A percentile compares a stretch with the other conserved stretches of the same genome.
Evolutionary conservation across 1,140 invertebrate species (phyloP).

Genomic region (Leucophenga varia): DNA sequence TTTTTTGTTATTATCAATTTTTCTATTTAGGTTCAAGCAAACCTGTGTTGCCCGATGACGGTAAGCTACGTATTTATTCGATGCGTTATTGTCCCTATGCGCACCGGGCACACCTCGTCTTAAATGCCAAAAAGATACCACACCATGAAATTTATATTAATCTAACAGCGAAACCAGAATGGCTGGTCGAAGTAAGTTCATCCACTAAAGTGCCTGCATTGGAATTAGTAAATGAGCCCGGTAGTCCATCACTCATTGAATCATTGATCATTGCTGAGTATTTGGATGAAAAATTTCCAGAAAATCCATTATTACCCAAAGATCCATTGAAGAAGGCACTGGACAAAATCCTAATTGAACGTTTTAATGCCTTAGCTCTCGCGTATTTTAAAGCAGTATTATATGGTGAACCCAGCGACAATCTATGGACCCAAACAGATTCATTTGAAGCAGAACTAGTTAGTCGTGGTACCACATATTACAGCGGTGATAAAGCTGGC

Average conservation of each 20-base stretch:
- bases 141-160: constrained; percentile 82
- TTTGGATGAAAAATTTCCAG: constrained; percentile 75
- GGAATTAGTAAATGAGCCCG: constrained; percentile 66
- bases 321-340: constrained; percentile 74
- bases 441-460: constrained; percentile 68
- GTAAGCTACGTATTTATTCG: constrained; percentile 76
- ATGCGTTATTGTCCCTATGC: constrained; percentile 90
- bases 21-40: constrained; percentile 61
- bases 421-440: constrained; percentile 58
- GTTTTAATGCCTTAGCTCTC: constrained; percentile 54
- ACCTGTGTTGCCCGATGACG: constrained; percentile 63
- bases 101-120: constrained; percentile 76
- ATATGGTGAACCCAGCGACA: constrained; percentile 7
- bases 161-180: constrained; percentile 80
- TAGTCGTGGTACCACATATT: constrained; percentile 65
- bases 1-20: not conserved
- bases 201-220: constrained; percentile 77
- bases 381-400: constrained; percentile 21
- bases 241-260: constrained; percentile 66
- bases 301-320: constrained; percentile 66
- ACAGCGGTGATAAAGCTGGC: constrained; percentile 69
- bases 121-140: constrained; percentile 80
- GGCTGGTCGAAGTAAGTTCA: constrained; percentile 69
- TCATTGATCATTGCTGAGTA: constrained; percentile 81
- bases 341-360: constrained; percentile 76